Evolutionary conservation across 2,797 vertebrate species (phyloP).

Genomic region (Eleutherodactylus coqui): DNA sequence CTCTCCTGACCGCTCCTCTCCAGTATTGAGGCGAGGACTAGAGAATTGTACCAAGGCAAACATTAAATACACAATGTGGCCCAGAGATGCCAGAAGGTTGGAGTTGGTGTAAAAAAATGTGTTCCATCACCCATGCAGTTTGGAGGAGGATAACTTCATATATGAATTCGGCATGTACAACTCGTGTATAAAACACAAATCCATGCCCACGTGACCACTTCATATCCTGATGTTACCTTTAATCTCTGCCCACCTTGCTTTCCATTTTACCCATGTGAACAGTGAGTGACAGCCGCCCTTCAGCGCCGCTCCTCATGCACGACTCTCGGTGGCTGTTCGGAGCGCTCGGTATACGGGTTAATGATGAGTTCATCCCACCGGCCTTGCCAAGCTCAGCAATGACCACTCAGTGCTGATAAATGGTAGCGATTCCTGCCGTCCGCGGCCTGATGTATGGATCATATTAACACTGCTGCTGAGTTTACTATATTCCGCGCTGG

Average conservation of each 20-base stretch:
- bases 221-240: too few species aligned
- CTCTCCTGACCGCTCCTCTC: too few species aligned
- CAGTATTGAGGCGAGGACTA: too few species aligned
- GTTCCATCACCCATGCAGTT: too few species aligned
- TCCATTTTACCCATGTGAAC: background rate
- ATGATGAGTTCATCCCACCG: slow-evolving; percentile 11
- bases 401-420: slow-evolving; percentile 54
- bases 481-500: slow-evolving; percentile 41
- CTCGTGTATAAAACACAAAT: too few species aligned
- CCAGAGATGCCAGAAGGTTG: too few species aligned
- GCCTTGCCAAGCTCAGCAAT: slow-evolving; percentile 56
- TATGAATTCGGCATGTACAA: too few species aligned
- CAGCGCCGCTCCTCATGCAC: background rate
- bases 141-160: too few species aligned
- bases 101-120: too few species aligned
- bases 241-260: background rate
- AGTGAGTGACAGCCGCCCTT: background rate
- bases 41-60: too few species aligned
- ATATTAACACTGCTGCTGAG: slow-evolving; percentile 56
- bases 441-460: slow-evolving; percentile 56
- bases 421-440: slow-evolving; percentile 45
- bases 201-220: too few species aligned
- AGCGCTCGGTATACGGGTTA: background rate
- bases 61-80: too few species aligned
- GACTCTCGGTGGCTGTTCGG: background rate